Base-by-base conservation (phyloP, 2,888 invertebrate species). In the Andrena hattorfiana region DNA sequence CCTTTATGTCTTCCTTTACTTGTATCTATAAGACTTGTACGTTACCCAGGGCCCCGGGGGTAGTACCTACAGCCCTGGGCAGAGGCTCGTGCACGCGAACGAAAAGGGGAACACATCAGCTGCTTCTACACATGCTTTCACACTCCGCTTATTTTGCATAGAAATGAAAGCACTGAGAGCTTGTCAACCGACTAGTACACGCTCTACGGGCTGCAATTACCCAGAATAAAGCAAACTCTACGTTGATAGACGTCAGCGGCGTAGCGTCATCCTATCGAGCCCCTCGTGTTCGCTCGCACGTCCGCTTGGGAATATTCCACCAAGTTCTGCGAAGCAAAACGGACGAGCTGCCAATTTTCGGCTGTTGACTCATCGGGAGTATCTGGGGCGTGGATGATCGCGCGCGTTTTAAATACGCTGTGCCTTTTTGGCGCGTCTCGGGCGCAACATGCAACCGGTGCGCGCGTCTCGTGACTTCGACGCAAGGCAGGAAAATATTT, bases 121-220 rank as follows among this genome's bases (percentile, higher is more conserved):
- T 86, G 81, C 76, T 75, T 56, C 73, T 74, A 79, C 84, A 67
- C 74, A 87, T 84, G 81, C 85, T 86, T 86, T 86, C 85, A 84
- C 82, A 49, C 77, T 71, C 66, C 72, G 60, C 74, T 76, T 83
- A 79, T 85, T 87, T 87, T 79, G 51, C 81, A 85, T 75, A 20
- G 80, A 76, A 67, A 83, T 63, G 72, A 76, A 87, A 76, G 74
- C 85, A 48, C 60, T 48, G 26, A 66, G 51, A 73, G 76, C 66
- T 74, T 76, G 75, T 83, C 78, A 68, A 71, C 49, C 51, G 26
- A 35, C 26, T 23, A 23, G 20, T 35, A 67, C 49, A 35, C n/a
- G 10, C 13, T 35, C 26, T 1, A 0, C 4, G 6, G 7, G 6
- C 35, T 63, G 56, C 13, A 20, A 49, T 64, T 51, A 48, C 7